A percentile compares a stretch with the other conserved stretches of the same genome.
phyloP scores from a whole-genome alignment of 2,797 vertebrate species.

The Manis javanica region DNA sequence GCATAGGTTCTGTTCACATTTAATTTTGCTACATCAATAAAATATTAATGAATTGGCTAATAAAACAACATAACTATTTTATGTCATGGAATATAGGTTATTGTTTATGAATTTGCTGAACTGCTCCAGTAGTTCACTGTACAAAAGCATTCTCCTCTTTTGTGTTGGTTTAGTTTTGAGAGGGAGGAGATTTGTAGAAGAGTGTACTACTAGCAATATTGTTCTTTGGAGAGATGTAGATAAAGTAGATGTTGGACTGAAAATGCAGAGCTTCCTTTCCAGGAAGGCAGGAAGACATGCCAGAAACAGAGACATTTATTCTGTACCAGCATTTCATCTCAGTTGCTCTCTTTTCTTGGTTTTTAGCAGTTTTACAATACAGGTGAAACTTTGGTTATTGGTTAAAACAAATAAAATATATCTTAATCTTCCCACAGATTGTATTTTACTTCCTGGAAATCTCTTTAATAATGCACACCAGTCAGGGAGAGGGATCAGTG shows the following conservation, averaged over 20 bases:
- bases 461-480: background rate
- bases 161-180: background rate
- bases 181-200: conserved; percentile 59
- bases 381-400: background rate
- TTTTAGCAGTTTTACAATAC: conserved; percentile 55
- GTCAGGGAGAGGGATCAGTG: background rate
- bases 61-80: conserved; percentile 83
- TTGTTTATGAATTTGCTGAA: conserved; percentile 78
- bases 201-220: background rate
- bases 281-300: conserved; percentile 20
- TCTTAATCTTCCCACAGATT: background rate
- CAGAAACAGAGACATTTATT: conserved; percentile 32
- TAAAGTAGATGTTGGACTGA: background rate
- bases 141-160: conserved; percentile 61
- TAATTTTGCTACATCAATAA: conserved; percentile 83
- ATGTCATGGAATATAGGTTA: conserved; percentile 75
- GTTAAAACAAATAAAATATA: background rate
- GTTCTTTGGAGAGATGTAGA: conserved; percentile 1
- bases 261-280: background rate
- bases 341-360: background rate
- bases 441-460: background rate
- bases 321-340: background rate
- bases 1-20: conserved; percentile 78
- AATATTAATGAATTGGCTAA: conserved; percentile 81
- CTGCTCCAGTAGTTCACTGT: conserved; percentile 56